Conservation (phyloP, 1,140 invertebrate species). For the Hermetia illucens region DNA sequence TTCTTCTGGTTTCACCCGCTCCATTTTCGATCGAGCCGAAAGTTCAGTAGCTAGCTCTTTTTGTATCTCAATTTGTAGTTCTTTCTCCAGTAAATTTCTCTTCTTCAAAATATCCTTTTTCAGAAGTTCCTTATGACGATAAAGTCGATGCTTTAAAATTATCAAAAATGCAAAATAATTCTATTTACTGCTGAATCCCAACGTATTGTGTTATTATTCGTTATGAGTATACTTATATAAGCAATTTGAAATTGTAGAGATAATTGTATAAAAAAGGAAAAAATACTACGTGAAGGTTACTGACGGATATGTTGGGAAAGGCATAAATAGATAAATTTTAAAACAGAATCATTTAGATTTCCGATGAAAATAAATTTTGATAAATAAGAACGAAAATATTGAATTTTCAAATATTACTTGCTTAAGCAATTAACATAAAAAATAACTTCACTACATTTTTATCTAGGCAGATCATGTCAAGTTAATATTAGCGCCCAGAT, state of each 20-base stretch:
- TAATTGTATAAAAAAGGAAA: not conserved
- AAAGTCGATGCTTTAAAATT: slow-evolving; percentile 9
- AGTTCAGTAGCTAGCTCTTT: slow-evolving; percentile 53
- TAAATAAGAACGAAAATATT: no score
- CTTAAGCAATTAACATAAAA: no score
- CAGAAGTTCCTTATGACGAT: slow-evolving; percentile 69
- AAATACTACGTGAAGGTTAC: not conserved
- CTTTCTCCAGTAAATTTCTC: slow-evolving; percentile 75
- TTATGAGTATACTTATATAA: no score
- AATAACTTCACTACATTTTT: no score
- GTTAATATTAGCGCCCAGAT: no score
- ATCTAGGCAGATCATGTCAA: no score
- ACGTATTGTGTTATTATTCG: no score
- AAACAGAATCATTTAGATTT: no score
- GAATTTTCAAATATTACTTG: no score
- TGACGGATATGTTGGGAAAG: not conserved
- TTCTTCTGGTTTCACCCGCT: not conserved
- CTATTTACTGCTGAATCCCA: not conserved
- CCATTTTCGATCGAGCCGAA: not conserved
- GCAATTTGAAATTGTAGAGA: no score
- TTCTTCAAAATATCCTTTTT: slow-evolving; percentile 92
- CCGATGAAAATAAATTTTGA: no score
- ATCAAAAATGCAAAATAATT: slow-evolving; percentile 1
- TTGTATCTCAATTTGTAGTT: slow-evolving; percentile 77
- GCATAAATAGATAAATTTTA: slow-evolving; percentile 1